Evolutionary conservation across 2,113 vertebrate species (phyloP), one percentile per base, ranked within the genome.

Genomic region (Clarias batrachus): DNA sequence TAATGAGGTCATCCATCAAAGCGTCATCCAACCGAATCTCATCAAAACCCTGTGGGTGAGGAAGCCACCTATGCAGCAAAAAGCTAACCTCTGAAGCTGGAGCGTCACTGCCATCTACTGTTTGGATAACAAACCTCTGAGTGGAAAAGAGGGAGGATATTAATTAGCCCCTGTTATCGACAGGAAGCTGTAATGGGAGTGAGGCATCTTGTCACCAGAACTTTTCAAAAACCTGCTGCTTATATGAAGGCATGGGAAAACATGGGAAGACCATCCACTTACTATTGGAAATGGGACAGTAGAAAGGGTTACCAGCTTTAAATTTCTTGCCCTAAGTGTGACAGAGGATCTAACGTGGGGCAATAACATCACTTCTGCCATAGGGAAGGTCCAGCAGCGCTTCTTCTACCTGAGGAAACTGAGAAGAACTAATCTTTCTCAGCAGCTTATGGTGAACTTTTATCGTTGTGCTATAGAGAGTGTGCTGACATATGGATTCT

Each of bases 61-160:
- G 25, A 63, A 66, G 3, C 54, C 78, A 68, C 85, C 79, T 56
- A 60, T 73, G 59, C 66, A 73, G 78, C 59, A 60, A 60, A 17
- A 21, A 10, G 27, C 13, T 9, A 3, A 21, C 3, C 59, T 6
- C 60, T 1, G 27, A 30, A 10, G 30, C 52, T 71, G 52, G 54
- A 85, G n/a, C 66, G n/a, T 65, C 91, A 90, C 90, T 92, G 90
- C 91, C 87, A 74, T 88, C 93, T 93, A 86, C 85, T 92, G 93
- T 74, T 30, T 27, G 14, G 27, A 59, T 37, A 41, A 56, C 12
- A 23, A 73, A n/a, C 3, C 25, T 23, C 30, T 3, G 78, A n/a
- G 19, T 66, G 37, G 16, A n/a, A 48, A n/a, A 19, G 37, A 52
- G 59, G 13, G 23, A 48, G 16, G 48, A 63, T 41, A 82, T 16